These are phyloP conservation scores for Apodemus agrarius DNA, from an alignment of 2,797 vertebrate species.

Conservation along the genomic window DNA sequence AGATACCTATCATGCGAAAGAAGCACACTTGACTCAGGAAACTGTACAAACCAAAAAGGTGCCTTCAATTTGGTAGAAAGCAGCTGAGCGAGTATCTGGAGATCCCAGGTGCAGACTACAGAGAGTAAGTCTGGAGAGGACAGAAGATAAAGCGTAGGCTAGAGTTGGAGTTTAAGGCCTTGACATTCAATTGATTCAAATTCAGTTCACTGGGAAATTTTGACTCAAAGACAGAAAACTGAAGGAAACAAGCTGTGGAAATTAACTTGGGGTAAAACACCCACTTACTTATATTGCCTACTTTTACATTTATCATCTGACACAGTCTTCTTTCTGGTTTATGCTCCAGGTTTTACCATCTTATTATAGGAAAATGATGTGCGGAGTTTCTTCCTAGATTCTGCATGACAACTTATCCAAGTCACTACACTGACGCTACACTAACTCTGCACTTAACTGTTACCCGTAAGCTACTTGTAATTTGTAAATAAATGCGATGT, in stretches of 20 bases:
- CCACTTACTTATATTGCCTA: background rate
- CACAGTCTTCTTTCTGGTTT: background rate
- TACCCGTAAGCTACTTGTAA: background rate
- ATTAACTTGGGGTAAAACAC: background rate
- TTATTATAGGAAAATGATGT: conserved; percentile 8
- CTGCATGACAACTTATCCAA: background rate
- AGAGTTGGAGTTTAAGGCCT: background rate
- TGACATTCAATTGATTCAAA: background rate
- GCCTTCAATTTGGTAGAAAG: background rate
- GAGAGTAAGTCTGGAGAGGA: background rate
- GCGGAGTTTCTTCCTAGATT: background rate
- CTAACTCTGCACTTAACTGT: background rate
- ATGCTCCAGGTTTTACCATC: background rate
- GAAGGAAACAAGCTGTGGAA: background rate
- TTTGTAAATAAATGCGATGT: background rate
- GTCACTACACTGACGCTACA: background rate
- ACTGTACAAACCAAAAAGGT: background rate
- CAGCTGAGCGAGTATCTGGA: background rate
- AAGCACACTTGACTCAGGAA: background rate
- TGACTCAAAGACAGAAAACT: background rate
- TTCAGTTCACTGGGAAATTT: background rate
- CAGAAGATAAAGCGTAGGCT: background rate
- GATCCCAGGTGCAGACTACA: background rate
- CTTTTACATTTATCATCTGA: conserved; percentile 15
- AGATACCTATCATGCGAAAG: background rate